Evolutionary conservation across 2,113 vertebrate species (phyloP), one percentile per base, ranked within the genome.

Genomic region (Semnornis frantzii): DNA sequence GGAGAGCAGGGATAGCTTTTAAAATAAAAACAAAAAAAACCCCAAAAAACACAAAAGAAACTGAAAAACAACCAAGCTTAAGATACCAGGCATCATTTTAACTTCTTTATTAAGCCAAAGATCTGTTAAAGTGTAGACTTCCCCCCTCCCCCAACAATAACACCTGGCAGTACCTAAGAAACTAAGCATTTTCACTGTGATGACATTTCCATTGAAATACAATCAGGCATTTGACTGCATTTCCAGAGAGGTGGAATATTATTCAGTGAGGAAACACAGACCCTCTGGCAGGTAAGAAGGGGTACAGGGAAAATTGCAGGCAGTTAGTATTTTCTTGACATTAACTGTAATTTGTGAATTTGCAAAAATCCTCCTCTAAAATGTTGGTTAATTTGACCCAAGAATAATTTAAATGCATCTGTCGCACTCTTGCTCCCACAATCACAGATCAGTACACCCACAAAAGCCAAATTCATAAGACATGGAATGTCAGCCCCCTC

Each of bases 61-160:
- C 48, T 46, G 6, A 50, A 50, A 52, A 52, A 25, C 12, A 52
- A 9, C 1, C 8, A 82, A 54, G 21, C 14, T 46, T 80, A 73
- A 90, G 82, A 94, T 90, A 97, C 4, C 62, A 90, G 70, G 83
- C 83, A 89, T 91, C 54, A 65, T 87, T 96, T 97, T 94, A 90
- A 85, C 85, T 90, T 85, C 72, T 87, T 93, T 90, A 93, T 92
- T 96, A 95, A 91, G 79, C 66, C 83, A 89, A 88, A 18, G 76
- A 79, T 92, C 83, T 91, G 90, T 77, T 94, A 92, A 95, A 96
- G 72, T 64, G 69, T 37, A 81, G 78, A 81, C 78, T 86, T 83
- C 5, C 55, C 62, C 82, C 15, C 34, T 44, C 57, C 54, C 54
- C 74, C 90, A 93, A 16, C 87, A 95, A 92, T 79, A 95, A 90